Evolutionary conservation across 2,888 invertebrate species (phyloP), one percentile per base, ranked within the genome.

Genomic region (Platycheirus albimanus): DNA sequence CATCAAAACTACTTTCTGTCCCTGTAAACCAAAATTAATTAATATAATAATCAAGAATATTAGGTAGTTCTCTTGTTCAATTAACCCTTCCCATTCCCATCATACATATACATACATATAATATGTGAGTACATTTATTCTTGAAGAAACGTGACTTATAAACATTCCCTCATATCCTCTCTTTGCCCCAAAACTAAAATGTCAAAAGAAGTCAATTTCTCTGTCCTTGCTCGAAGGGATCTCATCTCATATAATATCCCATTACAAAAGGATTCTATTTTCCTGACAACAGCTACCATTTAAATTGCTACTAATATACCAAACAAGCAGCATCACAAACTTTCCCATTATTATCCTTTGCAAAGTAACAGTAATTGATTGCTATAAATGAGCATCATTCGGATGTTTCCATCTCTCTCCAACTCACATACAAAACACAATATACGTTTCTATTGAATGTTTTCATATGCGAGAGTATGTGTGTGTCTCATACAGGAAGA

Each of bases 271-370:
- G 72, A 83, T 78, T 38, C 56, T 83, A 83, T 83, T 83, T 78
- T 78, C 83, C 78, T 78, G 78, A 78, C 78, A 83, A 83, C 83
- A 83, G 83, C 83, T 74, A 83, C 83, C 83, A 83, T 83, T 83
- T 83, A 83, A 83, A 83, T 83, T 83, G 83, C 74, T 83, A 83
- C 83, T 83, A 83, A 83, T 83, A 83, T 83, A 78, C 78, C 83
- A 83, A 83, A 83, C 83, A 83, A 77, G 81, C 71, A 77, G 77
- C 77, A 78, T 69, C 83, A 69, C 77, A 72, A 67, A 67, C 72
- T 72, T 74, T 43, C 38, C 72, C 72, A 83, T 83, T 83, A 80
- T 80, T 83, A 80, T 80, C 64, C 67, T 66, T 72, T 13, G 72
- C 74, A 74, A 72, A 78, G 83, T 78, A 78, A 78, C 83, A 83